A percentile compares a stretch with the other conserved stretches of the same genome.
Evolutionary conservation across 2,888 invertebrate species (phyloP).

Genomic region (Omphaloscelis lunosa): DNA sequence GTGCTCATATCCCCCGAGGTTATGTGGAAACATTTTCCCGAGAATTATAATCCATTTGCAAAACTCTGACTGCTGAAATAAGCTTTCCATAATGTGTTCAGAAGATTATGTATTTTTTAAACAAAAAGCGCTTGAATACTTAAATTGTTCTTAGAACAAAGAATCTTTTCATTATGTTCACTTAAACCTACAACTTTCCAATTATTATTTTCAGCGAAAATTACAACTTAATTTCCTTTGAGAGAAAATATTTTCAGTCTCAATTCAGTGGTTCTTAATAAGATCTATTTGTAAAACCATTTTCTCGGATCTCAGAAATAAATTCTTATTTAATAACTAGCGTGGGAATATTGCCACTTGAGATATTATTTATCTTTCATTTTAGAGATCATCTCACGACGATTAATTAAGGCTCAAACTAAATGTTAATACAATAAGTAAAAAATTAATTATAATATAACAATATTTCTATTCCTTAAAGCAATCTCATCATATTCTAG

Average conservation of each 20-base stretch:
- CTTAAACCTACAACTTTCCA: background rate
- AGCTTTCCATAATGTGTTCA: background rate
- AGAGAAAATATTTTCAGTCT: constrained; percentile 3
- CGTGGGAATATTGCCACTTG: constrained; percentile 26
- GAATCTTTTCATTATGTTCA: background rate
- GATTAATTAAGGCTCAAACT: background rate
- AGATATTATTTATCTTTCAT: constrained; percentile 41
- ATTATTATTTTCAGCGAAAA: constrained; percentile 7
- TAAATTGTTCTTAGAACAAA: background rate
- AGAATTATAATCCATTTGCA: constrained; percentile 20
- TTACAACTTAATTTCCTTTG: background rate
- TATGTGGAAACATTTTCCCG: constrained; percentile 4
- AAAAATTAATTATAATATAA: constrained; percentile 2
- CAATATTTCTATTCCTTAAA: background rate
- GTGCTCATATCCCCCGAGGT: background rate
- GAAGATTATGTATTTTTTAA: background rate
- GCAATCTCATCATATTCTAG: constrained; percentile 17
- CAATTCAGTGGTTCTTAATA: background rate
- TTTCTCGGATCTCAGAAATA: constrained; percentile 36
- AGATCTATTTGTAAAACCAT: background rate
- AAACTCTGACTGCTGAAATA: constrained; percentile 22
- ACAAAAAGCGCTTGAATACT: background rate
- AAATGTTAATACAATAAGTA: background rate
- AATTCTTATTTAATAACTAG: constrained; percentile 11
- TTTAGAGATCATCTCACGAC: constrained; percentile 6